phyloP scores from a whole-genome alignment of 23 tunicate genomes.

The Aplidium turbinatum region DNA sequence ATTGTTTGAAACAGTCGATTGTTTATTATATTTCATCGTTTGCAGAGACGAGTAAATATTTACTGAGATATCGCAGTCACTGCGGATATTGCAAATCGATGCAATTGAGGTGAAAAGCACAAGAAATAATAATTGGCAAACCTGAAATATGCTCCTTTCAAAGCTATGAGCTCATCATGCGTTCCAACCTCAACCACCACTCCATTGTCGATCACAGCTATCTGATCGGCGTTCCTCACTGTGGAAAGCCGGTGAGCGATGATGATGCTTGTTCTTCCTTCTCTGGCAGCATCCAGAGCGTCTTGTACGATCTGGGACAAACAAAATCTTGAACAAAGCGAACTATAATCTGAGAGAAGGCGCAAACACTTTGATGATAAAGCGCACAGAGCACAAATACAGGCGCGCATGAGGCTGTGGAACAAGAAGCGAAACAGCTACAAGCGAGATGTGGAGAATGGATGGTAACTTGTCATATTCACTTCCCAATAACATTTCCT shows the following conservation, averaged over 20 bases:
- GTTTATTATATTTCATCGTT: too few species aligned
- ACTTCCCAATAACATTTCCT: too few species aligned
- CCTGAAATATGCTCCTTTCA: constrained; percentile 63
- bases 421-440: not conserved
- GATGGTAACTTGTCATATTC: too few species aligned
- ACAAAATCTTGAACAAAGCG: not conserved
- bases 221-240: constrained; percentile 60
- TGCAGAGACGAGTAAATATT: too few species aligned
- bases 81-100: too few species aligned
- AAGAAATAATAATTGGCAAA: not conserved
- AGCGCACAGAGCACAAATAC: not conserved
- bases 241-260: constrained; percentile 86
- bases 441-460: too few species aligned
- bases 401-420: not conserved
- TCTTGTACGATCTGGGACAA: constrained; percentile 70
- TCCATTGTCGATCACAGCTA: constrained; percentile 75
- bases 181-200: constrained; percentile 60
- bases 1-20: too few species aligned
- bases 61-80: too few species aligned
- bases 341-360: not conserved
- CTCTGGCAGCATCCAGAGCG: constrained; percentile 61
- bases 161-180: constrained; percentile 56
- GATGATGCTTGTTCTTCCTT: constrained; percentile 67
- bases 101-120: not conserved
- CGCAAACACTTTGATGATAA: not conserved